phyloP scores from a whole-genome alignment of 2,797 vertebrate genomes.

The Capromys pilorides region DNA sequence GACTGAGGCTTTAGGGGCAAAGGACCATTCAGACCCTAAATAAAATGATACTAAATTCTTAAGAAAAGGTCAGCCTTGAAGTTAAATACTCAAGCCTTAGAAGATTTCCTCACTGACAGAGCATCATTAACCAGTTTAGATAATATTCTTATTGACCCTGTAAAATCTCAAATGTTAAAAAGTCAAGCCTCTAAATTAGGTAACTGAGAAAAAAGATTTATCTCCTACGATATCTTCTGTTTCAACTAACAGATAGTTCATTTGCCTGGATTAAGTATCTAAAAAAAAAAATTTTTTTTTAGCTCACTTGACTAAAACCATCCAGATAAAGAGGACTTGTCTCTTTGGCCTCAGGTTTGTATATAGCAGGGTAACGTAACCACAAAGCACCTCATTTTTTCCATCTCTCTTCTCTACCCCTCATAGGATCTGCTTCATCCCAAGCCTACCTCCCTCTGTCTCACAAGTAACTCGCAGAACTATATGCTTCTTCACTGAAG shows the following conservation, averaged over 20 bases:
- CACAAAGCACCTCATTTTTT: neutral
- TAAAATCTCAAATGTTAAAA: neutral
- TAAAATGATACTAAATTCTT: neutral
- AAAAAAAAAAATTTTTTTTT: slow-evolving; percentile 1
- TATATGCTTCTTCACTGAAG: neutral
- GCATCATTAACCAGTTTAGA: neutral
- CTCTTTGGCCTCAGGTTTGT: neutral
- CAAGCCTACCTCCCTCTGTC: neutral
- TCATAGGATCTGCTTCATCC: neutral
- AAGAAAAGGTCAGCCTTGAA: neutral
- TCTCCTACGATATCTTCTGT: neutral
- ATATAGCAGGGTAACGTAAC: neutral
- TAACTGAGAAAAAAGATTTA: neutral
- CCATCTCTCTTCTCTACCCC: neutral
- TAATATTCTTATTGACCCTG: neutral
- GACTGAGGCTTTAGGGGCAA: neutral
- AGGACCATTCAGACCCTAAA: neutral
- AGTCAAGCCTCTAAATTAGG: neutral
- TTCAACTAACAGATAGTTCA: neutral
- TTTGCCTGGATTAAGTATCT: neutral
- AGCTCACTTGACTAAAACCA: slow-evolving; percentile 17
- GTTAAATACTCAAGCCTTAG: neutral
- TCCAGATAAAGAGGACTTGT: neutral
- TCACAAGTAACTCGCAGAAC: neutral
- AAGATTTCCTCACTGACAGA: neutral